Conservation (phyloP, 2,113 vertebrate species). For the Urocolius indicus region DNA sequence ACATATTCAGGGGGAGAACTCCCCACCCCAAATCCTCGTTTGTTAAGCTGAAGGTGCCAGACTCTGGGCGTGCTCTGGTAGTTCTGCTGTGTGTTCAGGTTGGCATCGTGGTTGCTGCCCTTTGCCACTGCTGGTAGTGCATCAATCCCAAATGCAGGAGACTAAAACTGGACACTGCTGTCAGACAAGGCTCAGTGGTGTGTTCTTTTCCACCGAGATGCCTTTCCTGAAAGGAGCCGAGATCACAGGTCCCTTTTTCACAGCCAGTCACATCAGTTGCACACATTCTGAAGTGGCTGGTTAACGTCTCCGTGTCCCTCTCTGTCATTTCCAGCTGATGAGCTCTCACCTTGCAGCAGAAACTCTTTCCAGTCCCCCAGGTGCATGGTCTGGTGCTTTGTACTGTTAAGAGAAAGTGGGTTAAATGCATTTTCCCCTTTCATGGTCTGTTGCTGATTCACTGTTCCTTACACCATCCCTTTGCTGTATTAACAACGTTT, state of each 20-base stretch:
- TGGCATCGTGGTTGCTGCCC: neutral
- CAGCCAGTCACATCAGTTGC: neutral
- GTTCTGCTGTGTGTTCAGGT: neutral
- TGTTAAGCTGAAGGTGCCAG: neutral
- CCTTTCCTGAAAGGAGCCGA: neutral
- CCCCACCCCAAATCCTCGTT: neutral
- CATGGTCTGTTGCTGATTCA: neutral
- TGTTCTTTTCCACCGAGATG: neutral
- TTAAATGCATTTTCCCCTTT: neutral
- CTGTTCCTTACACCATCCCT: neutral
- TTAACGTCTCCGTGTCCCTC: accelerated
- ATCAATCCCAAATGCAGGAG: neutral
- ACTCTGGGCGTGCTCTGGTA: accelerated
- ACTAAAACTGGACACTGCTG: neutral
- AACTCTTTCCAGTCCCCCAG: neutral
- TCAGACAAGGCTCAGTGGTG: neutral
- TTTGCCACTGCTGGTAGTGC: neutral
- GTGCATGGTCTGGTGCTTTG: neutral
- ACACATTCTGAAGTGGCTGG: neutral
- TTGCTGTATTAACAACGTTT: neutral
- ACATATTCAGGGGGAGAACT: neutral
- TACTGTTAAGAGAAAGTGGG: neutral
- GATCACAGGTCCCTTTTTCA: neutral
- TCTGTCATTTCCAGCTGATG: neutral
- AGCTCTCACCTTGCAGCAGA: neutral